Evolutionary conservation across 2,888 invertebrate genomes (phyloP), one percentile per base, ranked within the genome.

Genomic region (Eubasilissa splendida): DNA sequence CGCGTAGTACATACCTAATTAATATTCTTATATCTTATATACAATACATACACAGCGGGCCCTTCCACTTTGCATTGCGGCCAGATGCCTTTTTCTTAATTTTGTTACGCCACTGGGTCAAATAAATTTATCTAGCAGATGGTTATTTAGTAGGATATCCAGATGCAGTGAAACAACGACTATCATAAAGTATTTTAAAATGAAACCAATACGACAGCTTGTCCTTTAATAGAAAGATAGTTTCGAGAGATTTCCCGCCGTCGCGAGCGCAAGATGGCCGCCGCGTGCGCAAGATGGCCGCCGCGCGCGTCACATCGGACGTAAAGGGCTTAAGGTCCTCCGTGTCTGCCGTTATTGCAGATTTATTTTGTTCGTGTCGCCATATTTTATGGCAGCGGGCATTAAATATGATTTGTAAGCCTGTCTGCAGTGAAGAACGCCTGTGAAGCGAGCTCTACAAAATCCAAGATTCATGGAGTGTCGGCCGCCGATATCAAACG

Each of bases 391-490:
- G 79, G 56, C 75, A 68, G 71, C 52, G 22, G 80, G 78, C 80
- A 76, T 82, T 82, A 82, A 78, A 71, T 80, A 78, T 82, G 82
- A 82, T 82, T 82, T 82, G 77, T 80, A 63, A 58, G 71, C 33
- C 63, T 78, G 82, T 78, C 80, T 22, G 59, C 14, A 9, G 50
- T 22, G 60, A 75, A 53, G 52, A 22, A 31, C 33, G 52, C 31
- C 52, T n/a, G 14, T 4, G 66, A n/a, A 68, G 50, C 7, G 52
- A 58, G 2, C 58, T 11, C n/a, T 10, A 12, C 31, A 63, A 12
- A 63, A 33, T 63, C 63, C 63, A 12, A 12, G 33, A 63, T 63
- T 63, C 63, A 63, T 33, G 42, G 63, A 63, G 33, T 33, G 33
- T 12, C 33, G 11, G 33, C 11, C 63, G n/a, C 63, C 63, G 63